Evolutionary conservation across 2,888 invertebrate genomes (phyloP).

Genomic region (Campopleginae sp.): DNA sequence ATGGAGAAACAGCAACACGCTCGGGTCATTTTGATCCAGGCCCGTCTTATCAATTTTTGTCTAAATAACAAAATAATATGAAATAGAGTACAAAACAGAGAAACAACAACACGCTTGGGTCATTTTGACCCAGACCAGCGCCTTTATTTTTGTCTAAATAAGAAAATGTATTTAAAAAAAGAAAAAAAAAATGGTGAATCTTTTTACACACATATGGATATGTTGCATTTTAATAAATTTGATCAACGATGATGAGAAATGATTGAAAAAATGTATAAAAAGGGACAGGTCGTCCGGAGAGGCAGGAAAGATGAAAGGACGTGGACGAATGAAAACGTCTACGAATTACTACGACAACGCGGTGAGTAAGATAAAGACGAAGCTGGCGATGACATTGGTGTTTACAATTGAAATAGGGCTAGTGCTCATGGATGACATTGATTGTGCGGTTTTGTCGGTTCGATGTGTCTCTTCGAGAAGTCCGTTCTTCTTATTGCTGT

Average conservation of each 20-base stretch:
- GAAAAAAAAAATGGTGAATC: too few species aligned
- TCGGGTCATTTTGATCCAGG: background rate
- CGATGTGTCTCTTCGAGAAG: constrained; percentile 70
- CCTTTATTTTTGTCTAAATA: background rate
- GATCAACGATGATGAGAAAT: background rate
- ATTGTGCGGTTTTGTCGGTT: constrained; percentile 79
- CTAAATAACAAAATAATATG: background rate
- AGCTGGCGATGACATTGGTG: constrained; percentile 46
- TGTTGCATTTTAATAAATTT: background rate
- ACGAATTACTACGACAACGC: constrained; percentile 67
- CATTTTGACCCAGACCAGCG: background rate
- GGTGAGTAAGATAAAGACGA: constrained; percentile 53
- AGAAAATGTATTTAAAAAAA: too few species aligned
- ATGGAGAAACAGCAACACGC: background rate
- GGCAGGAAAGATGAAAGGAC: background rate
- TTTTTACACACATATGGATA: too few species aligned
- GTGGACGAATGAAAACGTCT: background rate
- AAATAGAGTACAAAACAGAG: too few species aligned
- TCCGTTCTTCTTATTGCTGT: constrained; percentile 53
- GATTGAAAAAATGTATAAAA: background rate
- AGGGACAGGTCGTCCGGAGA: background rate
- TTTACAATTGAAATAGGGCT: constrained; percentile 61
- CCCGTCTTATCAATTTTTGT: background rate
- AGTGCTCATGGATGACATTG: constrained; percentile 79
- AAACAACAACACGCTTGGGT: background rate